Percentiles rank a stretch among this genome's conserved stretches.
Evolutionary conservation across 2,888 invertebrate species (phyloP).

Genomic region (Parochlus steinenii): DNA sequence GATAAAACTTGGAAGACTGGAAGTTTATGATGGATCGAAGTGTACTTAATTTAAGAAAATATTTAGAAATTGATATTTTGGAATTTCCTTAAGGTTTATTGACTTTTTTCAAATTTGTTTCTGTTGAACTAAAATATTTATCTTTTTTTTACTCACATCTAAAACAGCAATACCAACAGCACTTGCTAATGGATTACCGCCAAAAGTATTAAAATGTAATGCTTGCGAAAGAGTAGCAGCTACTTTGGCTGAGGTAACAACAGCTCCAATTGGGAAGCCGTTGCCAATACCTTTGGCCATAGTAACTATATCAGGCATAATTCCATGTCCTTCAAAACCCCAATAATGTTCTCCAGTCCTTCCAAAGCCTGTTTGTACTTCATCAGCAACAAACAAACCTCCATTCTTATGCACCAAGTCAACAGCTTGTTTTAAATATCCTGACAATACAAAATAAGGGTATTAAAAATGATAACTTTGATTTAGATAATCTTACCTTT

Average conservation of each 20-base stretch:
- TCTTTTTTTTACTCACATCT: conserved; percentile 45
- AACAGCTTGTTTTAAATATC: conserved; percentile 66
- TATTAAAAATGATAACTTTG: too few relatives aligned
- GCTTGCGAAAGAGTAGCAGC: conserved; percentile 60
- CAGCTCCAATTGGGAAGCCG: conserved; percentile 91
- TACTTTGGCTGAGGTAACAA: conserved; percentile 80
- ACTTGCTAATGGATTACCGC: conserved; percentile 85
- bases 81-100: too few relatives aligned
- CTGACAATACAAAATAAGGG: too few relatives aligned
- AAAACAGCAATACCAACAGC: conserved; percentile 82
- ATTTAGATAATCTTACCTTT: too few relatives aligned
- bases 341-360: conserved; percentile 87
- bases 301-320: conserved; percentile 85
- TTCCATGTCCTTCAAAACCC: conserved; percentile 84
- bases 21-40: too few relatives aligned
- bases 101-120: background rate
- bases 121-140: background rate
- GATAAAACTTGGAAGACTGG: too few relatives aligned
- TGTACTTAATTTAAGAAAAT: too few relatives aligned
- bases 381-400: conserved; percentile 82
- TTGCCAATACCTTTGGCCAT: conserved; percentile 93
- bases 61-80: too few relatives aligned
- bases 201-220: conserved; percentile 87
- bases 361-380: conserved; percentile 95
- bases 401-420: conserved; percentile 63